Conservation (phyloP, 2,888 invertebrate species). For the Ormia ochracea region DNA sequence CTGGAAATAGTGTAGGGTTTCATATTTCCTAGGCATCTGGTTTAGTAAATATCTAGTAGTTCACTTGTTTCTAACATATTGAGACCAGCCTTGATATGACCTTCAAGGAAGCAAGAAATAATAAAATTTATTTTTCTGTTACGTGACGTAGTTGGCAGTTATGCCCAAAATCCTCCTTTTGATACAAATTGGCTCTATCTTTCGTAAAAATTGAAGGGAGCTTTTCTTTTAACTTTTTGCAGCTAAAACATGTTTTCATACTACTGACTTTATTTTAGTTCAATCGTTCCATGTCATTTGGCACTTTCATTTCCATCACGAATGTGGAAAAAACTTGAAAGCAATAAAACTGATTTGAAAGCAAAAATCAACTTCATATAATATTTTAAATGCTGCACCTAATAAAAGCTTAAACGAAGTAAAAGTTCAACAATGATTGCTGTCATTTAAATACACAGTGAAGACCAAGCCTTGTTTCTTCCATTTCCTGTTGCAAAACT, state of each 20-base stretch:
- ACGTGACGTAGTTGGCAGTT: too few species aligned
- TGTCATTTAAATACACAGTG: constrained; percentile 15
- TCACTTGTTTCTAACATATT: too few species aligned
- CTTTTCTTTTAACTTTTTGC: constrained; percentile 3
- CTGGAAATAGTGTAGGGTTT: too few species aligned
- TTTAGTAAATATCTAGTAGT: too few species aligned
- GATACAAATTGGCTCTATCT: too few species aligned
- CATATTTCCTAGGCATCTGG: too few species aligned
- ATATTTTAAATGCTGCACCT: constrained; percentile 14
- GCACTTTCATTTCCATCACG: constrained; percentile 38
- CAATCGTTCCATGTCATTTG: constrained; percentile 27
- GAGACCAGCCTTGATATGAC: too few species aligned
- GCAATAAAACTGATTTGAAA: neutral
- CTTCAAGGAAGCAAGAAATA: too few species aligned
- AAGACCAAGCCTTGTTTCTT: constrained; percentile 6
- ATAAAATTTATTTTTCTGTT: too few species aligned
- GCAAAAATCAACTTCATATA: neutral
- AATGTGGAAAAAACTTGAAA: constrained; percentile 36
- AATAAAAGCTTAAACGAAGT: neutral
- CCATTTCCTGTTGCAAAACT: neutral
- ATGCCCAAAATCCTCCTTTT: too few species aligned
- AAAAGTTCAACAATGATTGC: constrained; percentile 6
- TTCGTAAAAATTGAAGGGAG: neutral
- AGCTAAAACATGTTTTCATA: constrained; percentile 45
- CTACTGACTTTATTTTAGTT: constrained; percentile 32